Base-by-base conservation (phyloP, 2,888 invertebrate genomes). In the Pseudococcus jackbeardsleyi region DNA sequence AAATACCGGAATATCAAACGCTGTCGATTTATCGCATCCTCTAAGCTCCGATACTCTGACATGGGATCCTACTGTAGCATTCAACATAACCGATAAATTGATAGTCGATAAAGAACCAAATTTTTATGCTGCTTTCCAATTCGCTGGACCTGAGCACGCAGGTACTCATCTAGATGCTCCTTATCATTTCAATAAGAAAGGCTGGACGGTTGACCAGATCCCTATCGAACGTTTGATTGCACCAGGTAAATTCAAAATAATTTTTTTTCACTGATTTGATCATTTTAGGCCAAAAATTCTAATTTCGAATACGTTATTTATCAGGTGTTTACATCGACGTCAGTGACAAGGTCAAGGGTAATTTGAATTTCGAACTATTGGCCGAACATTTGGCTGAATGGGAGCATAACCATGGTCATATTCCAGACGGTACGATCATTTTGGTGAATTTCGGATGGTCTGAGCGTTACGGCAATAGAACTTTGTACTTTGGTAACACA, bases 131-230 rank as follows among this genome's bases (percentile, higher is more conserved):
- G 89, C 92, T 0, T 93, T 94, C 89, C 92, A 93, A 17, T 93
- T 94, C 89, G 91, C 91, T 17, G 92, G 93, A 3, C 92, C 92
- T 0, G 94, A 94, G 89, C 94, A 94, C 90, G 93, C 93, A 0
- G 94, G 94, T 0, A 94, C 94, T 0, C 94, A 95, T 90, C 88
- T 94, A 7, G 94, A 94, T 90, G 94, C 94, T 0, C 94, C 94
- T 0, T 92, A 92, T 88, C 94, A 94, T 90, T 94, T 94, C 90
- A 90, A 90, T 82, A 90, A 90, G 17, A 90, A 91, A 0, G 93
- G 93, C 0, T 91, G 92, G 91, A 92, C 91, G n/a, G 92, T 93
- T 0, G 93, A 92, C 11, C 92, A 94, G 50, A 93, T 94, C 88
- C 93, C 94, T 1, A 17, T 90, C 9, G 84, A 89, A 15, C 89